Conservation (phyloP, 2,113 vertebrate genomes). For the Macrotis lagotis region DNA sequence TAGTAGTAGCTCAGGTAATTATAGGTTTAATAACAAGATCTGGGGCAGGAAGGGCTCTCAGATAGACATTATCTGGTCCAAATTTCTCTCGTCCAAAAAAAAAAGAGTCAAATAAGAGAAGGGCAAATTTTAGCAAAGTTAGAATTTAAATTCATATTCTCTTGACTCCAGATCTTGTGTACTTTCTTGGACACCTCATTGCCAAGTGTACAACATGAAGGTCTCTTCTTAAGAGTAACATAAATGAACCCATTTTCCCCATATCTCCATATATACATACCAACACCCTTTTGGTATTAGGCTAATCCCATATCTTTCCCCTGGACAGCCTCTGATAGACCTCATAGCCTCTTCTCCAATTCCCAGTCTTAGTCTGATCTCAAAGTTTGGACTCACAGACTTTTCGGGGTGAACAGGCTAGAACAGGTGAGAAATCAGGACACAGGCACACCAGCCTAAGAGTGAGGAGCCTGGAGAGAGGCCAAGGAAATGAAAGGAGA, state of each 20-base stretch:
- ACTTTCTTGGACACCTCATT: neutral
- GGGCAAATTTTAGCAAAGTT: neutral
- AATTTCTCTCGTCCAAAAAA: neutral
- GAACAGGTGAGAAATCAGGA: neutral
- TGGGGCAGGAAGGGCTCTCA: neutral
- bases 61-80: neutral
- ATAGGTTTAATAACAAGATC: neutral
- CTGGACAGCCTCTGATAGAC: neutral
- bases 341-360: neutral
- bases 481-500: neutral
- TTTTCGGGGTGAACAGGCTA: neutral
- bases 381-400: neutral
- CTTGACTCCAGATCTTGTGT: neutral
- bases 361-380: neutral
- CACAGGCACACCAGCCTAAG: neutral
- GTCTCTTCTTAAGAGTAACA: neutral
- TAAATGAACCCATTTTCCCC: neutral
- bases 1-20: neutral
- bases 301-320: neutral
- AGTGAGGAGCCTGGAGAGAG: neutral
- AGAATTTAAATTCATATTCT: neutral
- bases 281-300: neutral
- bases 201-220: neutral
- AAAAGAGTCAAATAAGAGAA: neutral
- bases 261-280: neutral